phyloP scores from a whole-genome alignment of 2,113 vertebrate species.

The Hucho hucho region DNA sequence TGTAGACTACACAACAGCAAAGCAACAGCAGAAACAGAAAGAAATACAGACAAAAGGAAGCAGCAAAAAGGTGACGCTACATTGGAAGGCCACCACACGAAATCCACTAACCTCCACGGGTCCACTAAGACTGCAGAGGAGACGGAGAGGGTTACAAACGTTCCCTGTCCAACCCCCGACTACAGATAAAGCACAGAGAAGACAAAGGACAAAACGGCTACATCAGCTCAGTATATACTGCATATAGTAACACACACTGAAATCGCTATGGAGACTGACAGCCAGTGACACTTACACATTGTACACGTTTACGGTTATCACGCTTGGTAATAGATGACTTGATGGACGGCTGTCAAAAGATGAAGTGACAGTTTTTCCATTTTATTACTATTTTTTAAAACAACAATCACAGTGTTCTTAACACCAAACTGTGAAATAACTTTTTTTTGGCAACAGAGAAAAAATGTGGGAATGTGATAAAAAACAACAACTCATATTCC shows the following conservation, averaged over 20 bases:
- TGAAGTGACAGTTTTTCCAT: slow-evolving; percentile 87
- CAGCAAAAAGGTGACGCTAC: slow-evolving; percentile 93
- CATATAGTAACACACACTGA: slow-evolving; percentile 99
- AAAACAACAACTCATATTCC: slow-evolving; percentile 70
- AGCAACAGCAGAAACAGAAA: slow-evolving; percentile 88
- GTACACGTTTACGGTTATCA: slow-evolving; percentile 94
- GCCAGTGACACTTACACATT: slow-evolving; percentile 98
- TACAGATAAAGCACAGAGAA: slow-evolving; percentile 99
- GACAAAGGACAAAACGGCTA: slow-evolving; percentile 99
- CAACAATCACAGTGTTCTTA: slow-evolving; percentile 86
- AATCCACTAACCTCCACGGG: slow-evolving; percentile 98
- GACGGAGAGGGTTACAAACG: slow-evolving; percentile 72
- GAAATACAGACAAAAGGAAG: slow-evolving; percentile 92
- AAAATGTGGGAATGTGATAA: slow-evolving; percentile 69
- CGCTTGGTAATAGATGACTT: slow-evolving; percentile 93
- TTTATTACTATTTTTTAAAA: slow-evolving; percentile 63
- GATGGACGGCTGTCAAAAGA: slow-evolving; percentile 81
- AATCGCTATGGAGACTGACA: slow-evolving; percentile 97
- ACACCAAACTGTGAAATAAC: slow-evolving; percentile 85
- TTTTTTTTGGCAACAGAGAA: slow-evolving; percentile 91
- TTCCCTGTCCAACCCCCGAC: slow-evolving; percentile 79
- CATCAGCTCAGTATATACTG: slow-evolving; percentile 99
- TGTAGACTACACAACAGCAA: slow-evolving; percentile 97
- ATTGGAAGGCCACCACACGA: slow-evolving; percentile 98
- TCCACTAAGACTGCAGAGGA: slow-evolving; percentile 99